These are phyloP conservation scores for Schizopygopsis pylzovi DNA, from an alignment of 2,797 vertebrate species.

Conservation along the genomic window DNA sequence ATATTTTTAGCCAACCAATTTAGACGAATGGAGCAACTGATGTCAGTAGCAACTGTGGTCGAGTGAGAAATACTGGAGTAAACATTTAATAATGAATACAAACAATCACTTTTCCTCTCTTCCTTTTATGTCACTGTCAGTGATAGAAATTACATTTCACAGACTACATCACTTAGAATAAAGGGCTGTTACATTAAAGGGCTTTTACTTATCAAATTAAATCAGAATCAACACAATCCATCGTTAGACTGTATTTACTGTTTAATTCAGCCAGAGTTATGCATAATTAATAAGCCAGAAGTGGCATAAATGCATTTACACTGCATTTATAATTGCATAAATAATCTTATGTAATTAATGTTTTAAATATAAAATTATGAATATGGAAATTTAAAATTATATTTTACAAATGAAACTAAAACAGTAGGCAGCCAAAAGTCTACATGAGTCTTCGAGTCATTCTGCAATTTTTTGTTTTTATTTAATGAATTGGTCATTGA, in stretches of 20 bases:
- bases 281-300: background rate
- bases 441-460: background rate
- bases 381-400: background rate
- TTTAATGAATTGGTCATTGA: background rate
- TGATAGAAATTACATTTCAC: background rate
- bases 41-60: background rate
- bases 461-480: background rate
- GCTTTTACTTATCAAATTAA: background rate
- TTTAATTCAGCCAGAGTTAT: background rate
- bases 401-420: background rate
- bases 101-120: background rate
- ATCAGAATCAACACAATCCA: background rate
- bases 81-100: background rate
- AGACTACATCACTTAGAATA: background rate
- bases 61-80: background rate
- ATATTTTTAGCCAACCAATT: background rate
- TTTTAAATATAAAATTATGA: background rate
- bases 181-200: background rate
- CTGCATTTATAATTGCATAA: background rate
- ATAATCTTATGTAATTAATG: background rate
- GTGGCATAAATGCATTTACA: background rate
- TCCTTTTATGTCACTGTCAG: background rate
- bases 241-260: background rate
- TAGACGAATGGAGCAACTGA: background rate
- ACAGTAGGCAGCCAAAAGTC: background rate